Evolutionary conservation across 2,113 vertebrate genomes (phyloP).

Genomic region (Uria aalge): DNA sequence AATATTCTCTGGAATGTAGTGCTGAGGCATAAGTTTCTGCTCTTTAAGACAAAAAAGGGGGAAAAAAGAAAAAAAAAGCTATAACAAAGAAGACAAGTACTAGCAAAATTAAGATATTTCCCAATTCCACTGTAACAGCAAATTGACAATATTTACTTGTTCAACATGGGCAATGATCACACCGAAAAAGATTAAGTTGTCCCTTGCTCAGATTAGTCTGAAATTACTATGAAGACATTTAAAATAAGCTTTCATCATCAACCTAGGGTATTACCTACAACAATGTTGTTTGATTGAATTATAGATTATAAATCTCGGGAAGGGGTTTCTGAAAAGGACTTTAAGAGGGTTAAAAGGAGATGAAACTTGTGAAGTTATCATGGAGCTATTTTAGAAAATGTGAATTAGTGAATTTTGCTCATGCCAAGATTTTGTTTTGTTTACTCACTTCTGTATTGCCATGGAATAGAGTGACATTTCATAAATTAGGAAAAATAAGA

Average conservation of each 20-base stretch:
- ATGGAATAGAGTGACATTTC: neutral
- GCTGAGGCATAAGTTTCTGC: neutral
- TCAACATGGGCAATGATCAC: neutral
- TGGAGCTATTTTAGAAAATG: neutral
- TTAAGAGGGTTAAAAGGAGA: neutral
- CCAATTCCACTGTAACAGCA: constrained; percentile 1
- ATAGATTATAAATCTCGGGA: neutral
- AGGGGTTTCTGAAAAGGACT: neutral
- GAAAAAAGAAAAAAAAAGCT: neutral
- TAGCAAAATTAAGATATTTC: neutral
- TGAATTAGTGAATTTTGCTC: neutral
- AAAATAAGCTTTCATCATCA: constrained; percentile 25
- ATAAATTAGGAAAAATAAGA: neutral
- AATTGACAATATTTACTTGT: constrained; percentile 11
- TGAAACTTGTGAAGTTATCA: neutral
- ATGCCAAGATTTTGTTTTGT: neutral
- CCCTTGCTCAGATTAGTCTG: neutral
- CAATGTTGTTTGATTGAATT: constrained; percentile 17
- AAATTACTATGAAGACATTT: constrained; percentile 14
- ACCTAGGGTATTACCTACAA: neutral
- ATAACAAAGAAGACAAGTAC: neutral
- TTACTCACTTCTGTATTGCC: neutral
- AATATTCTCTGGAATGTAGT: neutral
- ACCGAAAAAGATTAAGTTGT: neutral
- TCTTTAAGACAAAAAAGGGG: neutral